A percentile compares a stretch with the other conserved stretches of the same genome.
Evolutionary conservation across 92 coral and sea anemone genomes (phyloP).

Genomic region (Metridium senile): DNA sequence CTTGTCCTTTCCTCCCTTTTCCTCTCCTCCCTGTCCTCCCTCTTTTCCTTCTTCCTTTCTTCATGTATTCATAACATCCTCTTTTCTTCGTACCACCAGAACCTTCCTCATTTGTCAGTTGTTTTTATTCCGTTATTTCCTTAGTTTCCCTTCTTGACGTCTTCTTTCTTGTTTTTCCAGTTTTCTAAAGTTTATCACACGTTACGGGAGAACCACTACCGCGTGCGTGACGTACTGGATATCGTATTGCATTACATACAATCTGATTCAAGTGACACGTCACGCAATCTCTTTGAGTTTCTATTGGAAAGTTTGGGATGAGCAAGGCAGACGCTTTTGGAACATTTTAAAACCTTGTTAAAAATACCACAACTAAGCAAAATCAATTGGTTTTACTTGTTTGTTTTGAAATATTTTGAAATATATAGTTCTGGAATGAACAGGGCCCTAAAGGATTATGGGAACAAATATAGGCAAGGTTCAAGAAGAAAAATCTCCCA

Average conservation of each 20-base stretch:
- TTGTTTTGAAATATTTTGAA: too few species aligned
- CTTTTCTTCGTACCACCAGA: neutral
- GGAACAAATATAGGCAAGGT: too few species aligned
- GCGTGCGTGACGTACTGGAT: slow-evolving; percentile 71
- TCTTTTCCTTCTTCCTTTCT: neutral
- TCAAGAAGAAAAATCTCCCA: too few species aligned
- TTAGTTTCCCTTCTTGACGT: neutral
- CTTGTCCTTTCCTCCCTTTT: too few species aligned
- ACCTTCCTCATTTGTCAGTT: neutral
- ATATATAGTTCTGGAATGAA: too few species aligned
- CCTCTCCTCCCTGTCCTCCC: neutral
- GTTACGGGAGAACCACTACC: slow-evolving; percentile 61
- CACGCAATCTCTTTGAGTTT: slow-evolving; percentile 23
- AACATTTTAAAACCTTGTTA: too few species aligned
- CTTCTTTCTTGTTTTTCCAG: slow-evolving; percentile 27
- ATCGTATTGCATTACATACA: slow-evolving; percentile 61
- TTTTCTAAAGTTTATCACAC: slow-evolving; percentile 53
- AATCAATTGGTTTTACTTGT: too few species aligned
- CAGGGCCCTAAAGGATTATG: too few species aligned
- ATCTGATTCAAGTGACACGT: slow-evolving; percentile 9
- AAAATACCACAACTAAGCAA: too few species aligned
- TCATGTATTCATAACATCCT: neutral
- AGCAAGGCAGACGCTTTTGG: neutral
- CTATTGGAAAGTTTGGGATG: slow-evolving; percentile 9
- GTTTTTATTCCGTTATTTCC: neutral